Percentiles rank a stretch among this genome's conserved stretches.
These are phyloP conservation scores for Nematostella vectensis DNA, from an alignment of 92 coral and sea anemone genomes.

Conservation along the genomic window DNA sequence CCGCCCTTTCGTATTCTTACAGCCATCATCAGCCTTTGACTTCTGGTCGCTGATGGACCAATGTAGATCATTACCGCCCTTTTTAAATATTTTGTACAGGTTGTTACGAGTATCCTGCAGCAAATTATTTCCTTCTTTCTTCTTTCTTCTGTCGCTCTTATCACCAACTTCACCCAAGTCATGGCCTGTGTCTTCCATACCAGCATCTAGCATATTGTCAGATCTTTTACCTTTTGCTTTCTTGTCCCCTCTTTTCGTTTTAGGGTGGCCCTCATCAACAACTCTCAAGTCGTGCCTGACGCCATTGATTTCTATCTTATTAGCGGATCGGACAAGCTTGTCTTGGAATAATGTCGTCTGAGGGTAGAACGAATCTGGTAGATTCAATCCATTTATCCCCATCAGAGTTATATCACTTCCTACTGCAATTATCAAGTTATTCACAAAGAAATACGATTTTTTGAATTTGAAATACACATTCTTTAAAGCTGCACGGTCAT, in stretches of 20 bases:
- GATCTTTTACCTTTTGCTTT: too few species aligned
- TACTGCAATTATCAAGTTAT: constrained; percentile 48
- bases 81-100: not conserved
- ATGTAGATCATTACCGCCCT: not conserved
- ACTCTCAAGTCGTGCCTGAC: not conserved
- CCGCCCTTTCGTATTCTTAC: constrained; percentile 4
- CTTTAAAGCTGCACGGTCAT: constrained; percentile 3
- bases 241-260: too few species aligned
- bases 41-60: constrained; percentile 23
- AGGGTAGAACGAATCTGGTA: not conserved
- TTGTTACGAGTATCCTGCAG: constrained; percentile 8
- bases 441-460: constrained; percentile 63
- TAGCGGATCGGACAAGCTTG: constrained; percentile 16
- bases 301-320: constrained; percentile 19
- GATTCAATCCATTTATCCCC: not conserved
- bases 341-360: constrained; percentile 79
- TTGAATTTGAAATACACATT: constrained; percentile 31
- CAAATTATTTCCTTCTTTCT: not conserved
- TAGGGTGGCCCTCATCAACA: not conserved
- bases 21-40: constrained; percentile 13
- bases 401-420: constrained; percentile 42
- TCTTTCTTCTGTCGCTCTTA: not conserved
- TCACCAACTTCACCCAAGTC: not conserved
- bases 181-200: not conserved
- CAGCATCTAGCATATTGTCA: not conserved